These are phyloP conservation scores for Meliscaeva auricollis DNA, from an alignment of 2,888 invertebrate species.

Conservation along the genomic window DNA sequence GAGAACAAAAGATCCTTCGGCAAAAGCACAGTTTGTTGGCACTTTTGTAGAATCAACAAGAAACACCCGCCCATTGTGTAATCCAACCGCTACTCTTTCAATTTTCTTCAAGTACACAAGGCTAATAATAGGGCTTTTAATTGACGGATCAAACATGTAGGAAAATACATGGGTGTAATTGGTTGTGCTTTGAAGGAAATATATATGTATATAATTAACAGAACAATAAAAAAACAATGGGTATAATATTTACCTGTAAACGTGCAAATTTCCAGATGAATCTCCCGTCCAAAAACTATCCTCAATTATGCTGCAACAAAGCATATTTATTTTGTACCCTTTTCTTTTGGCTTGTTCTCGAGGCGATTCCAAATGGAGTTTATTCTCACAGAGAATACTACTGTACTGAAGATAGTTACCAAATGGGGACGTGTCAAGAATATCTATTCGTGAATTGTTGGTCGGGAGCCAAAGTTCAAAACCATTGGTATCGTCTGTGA, in stretches of 20 bases:
- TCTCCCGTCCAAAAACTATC: constrained; percentile 95
- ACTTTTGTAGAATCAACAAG: constrained; percentile 88
- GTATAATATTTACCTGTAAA: constrained; percentile 87
- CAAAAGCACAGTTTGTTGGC: constrained; percentile 86
- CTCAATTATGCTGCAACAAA: constrained; percentile 88
- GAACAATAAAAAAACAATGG: neutral
- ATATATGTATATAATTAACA: neutral
- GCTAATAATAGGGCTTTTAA: constrained; percentile 88
- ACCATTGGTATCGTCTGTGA: constrained; percentile 85
- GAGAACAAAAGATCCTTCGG: constrained; percentile 91
- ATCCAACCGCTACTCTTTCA: constrained; percentile 91
- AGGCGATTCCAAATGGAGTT: constrained; percentile 78
- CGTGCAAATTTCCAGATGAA: constrained; percentile 92
- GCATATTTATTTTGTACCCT: constrained; percentile 81
- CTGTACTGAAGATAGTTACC: constrained; percentile 88
- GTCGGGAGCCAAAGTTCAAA: constrained; percentile 92
- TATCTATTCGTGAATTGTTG: constrained; percentile 88
- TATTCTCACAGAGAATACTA: constrained; percentile 82
- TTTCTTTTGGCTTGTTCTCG: constrained; percentile 75
- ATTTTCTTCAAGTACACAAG: constrained; percentile 88
- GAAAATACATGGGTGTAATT: constrained; percentile 87
- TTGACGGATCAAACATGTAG: constrained; percentile 89
- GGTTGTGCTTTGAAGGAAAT: constrained; percentile 83
- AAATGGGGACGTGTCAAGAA: constrained; percentile 85
- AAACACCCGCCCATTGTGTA: constrained; percentile 91